Conservation (phyloP, 2,113 vertebrate species). For the Sylvicapra grimmia region DNA sequence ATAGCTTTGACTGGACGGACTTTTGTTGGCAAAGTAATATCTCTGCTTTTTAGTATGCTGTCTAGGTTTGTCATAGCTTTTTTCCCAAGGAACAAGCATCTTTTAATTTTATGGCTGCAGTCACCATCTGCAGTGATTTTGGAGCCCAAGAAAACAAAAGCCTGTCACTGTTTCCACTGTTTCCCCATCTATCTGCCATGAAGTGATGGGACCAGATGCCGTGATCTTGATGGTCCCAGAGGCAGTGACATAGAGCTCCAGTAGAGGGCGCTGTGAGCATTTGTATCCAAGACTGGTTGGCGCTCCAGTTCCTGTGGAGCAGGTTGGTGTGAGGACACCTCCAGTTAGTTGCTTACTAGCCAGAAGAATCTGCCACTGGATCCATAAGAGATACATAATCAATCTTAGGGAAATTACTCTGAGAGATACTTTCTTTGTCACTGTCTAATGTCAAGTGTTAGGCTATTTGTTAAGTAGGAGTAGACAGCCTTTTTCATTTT, state of each 20-base stretch:
- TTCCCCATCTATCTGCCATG: not conserved
- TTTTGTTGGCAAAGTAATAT: not conserved
- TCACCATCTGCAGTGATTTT: not conserved
- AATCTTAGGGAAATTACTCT: not conserved
- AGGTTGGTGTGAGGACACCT: not conserved
- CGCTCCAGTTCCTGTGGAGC: not conserved
- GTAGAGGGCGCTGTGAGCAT: constrained; percentile 45
- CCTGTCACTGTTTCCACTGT: not conserved
- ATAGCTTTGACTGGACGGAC: not conserved
- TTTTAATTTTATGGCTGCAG: not conserved
- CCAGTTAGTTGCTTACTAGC: not conserved
- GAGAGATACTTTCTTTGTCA: not conserved
- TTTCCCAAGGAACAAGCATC: not conserved
- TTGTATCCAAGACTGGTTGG: not conserved
- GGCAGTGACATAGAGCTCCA: not conserved
- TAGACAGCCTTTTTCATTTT: not conserved
- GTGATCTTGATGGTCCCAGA: not conserved
- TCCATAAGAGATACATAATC: not conserved
- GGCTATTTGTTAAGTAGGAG: not conserved
- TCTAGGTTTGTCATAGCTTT: not conserved
- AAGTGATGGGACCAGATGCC: not conserved
- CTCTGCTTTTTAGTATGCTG: not conserved
- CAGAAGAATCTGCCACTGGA: not conserved
- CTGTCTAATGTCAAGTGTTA: not conserved
- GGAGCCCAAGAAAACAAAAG: not conserved